Conservation (phyloP, 2,797 vertebrate species). For the Xenentodon cancila region DNA sequence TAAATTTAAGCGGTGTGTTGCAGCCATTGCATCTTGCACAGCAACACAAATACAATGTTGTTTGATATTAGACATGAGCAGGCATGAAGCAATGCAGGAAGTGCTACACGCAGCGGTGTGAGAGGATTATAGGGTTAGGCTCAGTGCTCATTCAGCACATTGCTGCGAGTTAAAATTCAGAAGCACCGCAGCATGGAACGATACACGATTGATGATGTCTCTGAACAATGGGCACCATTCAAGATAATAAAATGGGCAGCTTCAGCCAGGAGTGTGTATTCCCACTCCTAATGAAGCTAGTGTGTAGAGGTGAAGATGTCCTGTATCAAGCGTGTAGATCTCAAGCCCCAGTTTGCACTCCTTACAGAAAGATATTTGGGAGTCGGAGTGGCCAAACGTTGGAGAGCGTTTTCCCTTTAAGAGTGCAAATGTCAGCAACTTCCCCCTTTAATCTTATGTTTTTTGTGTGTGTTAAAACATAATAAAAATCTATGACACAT, state of each 20-base stretch:
- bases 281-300: conserved; percentile 38
- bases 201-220: conserved; percentile 45
- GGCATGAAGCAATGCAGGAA: conserved; percentile 34
- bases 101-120: conserved; percentile 29
- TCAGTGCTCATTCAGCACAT: conserved; percentile 68
- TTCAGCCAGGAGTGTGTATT: not conserved
- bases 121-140: conserved; percentile 66
- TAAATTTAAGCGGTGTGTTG: conserved; percentile 56
- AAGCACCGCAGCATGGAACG: conserved; percentile 32
- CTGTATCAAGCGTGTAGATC: conserved; percentile 25
- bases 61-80: conserved; percentile 65
- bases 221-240: conserved; percentile 43
- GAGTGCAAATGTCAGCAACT: conserved; percentile 1
- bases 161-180: conserved; percentile 31
- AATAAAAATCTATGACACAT: no score
- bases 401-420: conserved; percentile 30
- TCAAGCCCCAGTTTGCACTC: conserved; percentile 23
- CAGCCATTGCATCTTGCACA: conserved; percentile 38
- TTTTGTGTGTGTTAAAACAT: no score
- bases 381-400: conserved; percentile 60
- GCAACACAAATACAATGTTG: conserved; percentile 55
- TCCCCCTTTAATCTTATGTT: not conserved
- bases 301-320: conserved; percentile 51
- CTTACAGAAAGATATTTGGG: conserved; percentile 41
- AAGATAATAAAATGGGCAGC: not conserved